Percentiles rank a stretch among this genome's conserved stretches.
These are phyloP conservation scores for Peribatodes rhomboidaria DNA, from an alignment of 2,888 invertebrate species.

Conservation along the genomic window DNA sequence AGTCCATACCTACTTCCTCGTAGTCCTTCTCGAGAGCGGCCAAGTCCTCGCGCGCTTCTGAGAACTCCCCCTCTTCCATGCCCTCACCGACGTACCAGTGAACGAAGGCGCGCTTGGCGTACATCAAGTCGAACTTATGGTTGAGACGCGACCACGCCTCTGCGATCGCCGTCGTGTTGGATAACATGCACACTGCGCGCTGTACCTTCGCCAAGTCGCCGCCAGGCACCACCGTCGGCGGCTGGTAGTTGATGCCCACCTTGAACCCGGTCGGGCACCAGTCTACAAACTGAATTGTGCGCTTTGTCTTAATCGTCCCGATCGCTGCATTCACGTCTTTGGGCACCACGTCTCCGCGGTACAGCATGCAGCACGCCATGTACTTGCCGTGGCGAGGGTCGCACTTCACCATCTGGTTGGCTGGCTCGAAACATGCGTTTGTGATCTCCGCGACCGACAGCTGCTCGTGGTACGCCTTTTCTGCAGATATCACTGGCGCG, in stretches of 20 bases:
- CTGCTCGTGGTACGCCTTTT: slow-evolving; percentile 97
- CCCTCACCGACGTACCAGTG: slow-evolving; percentile 97
- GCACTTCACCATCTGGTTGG: slow-evolving; percentile 98
- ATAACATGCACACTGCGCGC: slow-evolving; percentile 98
- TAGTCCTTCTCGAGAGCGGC: slow-evolving; percentile 94
- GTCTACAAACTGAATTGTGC: slow-evolving; percentile 97
- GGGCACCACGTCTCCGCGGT: slow-evolving; percentile 97
- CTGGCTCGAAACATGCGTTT: slow-evolving; percentile 97
- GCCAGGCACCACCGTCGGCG: slow-evolving; percentile 94
- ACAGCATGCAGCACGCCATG: slow-evolving; percentile 98
- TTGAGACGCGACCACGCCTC: slow-evolving; percentile 98
- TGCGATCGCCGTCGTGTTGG: slow-evolving; percentile 99
- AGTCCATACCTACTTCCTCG: slow-evolving; percentile 95
- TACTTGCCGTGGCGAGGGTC: slow-evolving; percentile 96
- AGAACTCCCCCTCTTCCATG: slow-evolving; percentile 95
- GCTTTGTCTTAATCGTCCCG: slow-evolving; percentile 97
- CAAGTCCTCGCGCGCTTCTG: slow-evolving; percentile 89
- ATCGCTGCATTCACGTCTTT: slow-evolving; percentile 98
- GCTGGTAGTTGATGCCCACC: slow-evolving; percentile 95
- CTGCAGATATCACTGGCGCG: slow-evolving; percentile 96
- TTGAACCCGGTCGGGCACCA: slow-evolving; percentile 94
- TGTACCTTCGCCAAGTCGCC: slow-evolving; percentile 97
- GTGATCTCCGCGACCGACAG: slow-evolving; percentile 97
- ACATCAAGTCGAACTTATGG: slow-evolving; percentile 98
- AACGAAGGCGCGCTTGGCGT: slow-evolving; percentile 98